A percentile compares a stretch with the other conserved stretches of the same genome.
phyloP scores from a whole-genome alignment of 35 echinoderm and acorn worm species.

The Strongylocentrotus purpuratus region DNA sequence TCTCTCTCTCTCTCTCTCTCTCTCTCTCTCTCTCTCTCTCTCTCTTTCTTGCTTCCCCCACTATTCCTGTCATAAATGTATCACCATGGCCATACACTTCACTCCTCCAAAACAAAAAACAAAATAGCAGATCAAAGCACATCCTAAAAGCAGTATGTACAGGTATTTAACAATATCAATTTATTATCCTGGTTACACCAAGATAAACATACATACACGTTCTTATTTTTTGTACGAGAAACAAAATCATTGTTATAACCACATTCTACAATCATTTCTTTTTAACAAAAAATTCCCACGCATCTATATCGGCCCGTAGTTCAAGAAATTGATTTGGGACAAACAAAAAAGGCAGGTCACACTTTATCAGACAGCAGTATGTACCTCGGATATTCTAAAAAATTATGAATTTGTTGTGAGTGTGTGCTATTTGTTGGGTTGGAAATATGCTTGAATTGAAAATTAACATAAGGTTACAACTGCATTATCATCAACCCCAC shows the following conservation, averaged over 20 bases:
- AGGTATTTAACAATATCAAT: not conserved
- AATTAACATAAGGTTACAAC: too few relatives aligned
- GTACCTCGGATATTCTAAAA: too few relatives aligned
- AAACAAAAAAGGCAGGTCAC: too few relatives aligned
- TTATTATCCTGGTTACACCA: not conserved
- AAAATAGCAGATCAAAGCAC: not conserved
- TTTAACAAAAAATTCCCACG: not conserved
- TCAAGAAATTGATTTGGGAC: too few relatives aligned
- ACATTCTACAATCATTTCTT: not conserved
- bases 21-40: not conserved
- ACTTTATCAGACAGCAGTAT: too few relatives aligned
- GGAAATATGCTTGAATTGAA: too few relatives aligned
- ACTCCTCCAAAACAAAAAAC: not conserved
- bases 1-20: not conserved
- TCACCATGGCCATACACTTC: not conserved
- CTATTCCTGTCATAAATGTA: not conserved
- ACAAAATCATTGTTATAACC: not conserved
- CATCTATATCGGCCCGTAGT: too few relatives aligned
- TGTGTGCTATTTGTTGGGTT: too few relatives aligned
- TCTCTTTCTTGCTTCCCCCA: not conserved
- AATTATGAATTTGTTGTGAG: too few relatives aligned
- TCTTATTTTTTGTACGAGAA: not conserved
- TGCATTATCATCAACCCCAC: too few relatives aligned
- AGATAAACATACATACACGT: not conserved
- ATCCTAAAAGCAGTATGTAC: not conserved